These are phyloP conservation scores for Psettodes erumei DNA, from an alignment of 2,113 vertebrate species.

Conservation along the genomic window DNA sequence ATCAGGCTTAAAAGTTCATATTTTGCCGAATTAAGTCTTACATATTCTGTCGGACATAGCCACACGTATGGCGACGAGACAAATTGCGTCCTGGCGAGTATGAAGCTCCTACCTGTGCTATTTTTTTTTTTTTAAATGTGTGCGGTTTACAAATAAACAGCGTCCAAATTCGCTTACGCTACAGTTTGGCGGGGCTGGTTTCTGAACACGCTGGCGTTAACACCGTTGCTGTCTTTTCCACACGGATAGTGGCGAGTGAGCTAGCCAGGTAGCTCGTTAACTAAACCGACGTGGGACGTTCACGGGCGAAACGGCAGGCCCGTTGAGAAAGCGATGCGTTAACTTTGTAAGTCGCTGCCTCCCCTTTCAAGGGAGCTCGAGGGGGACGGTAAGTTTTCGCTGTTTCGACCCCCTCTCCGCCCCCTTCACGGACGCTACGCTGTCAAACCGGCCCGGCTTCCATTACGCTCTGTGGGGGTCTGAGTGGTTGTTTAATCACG, in stretches of 20 bases:
- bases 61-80: too few species aligned
- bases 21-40: not conserved
- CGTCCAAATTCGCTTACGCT: not conserved
- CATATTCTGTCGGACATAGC: not conserved
- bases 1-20: conserved; percentile 23
- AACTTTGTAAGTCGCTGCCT: not conserved
- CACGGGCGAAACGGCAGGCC: not conserved
- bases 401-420: not conserved
- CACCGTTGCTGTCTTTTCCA: conserved; percentile 3
- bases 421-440: conserved; percentile 15
- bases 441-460: conserved; percentile 19
- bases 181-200: not conserved
- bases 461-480: conserved; percentile 28
- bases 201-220: not conserved
- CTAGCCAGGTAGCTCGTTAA: conserved; percentile 3
- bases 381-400: conserved; percentile 15
- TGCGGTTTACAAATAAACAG: not conserved
- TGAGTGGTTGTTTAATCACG: conserved; percentile 39
- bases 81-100: not conserved
- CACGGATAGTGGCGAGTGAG: not conserved
- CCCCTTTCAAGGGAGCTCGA: not conserved
- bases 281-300: not conserved
- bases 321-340: not conserved
- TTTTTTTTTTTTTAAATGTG: conserved; percentile 1
- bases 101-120: not conserved